These are phyloP conservation scores for Bimastos eiseni DNA, from an alignment of 2,888 invertebrate species.

Conservation along the genomic window DNA sequence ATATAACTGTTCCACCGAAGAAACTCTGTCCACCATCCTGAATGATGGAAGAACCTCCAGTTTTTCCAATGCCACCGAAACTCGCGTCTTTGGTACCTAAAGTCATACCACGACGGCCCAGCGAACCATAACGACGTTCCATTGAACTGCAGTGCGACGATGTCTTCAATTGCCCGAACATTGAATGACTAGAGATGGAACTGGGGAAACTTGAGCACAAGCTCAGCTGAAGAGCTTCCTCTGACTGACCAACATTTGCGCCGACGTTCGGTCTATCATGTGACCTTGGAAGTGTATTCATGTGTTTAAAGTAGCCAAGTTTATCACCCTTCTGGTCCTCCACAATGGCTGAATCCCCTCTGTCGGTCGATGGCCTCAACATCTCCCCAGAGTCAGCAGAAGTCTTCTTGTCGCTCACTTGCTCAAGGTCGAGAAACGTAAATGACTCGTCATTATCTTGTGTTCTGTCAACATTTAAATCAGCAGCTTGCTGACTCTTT, in stretches of 20 bases:
- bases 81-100: not conserved
- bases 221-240: not conserved
- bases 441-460: not conserved
- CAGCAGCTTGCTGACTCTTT: not conserved
- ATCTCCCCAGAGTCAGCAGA: not conserved
- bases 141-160: not conserved
- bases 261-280: not conserved
- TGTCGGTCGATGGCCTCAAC: not conserved
- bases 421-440: conserved; percentile 2
- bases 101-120: not conserved
- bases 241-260: not conserved
- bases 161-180: not conserved
- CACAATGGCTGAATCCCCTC: not conserved
- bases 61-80: not conserved
- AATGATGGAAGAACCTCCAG: conserved; percentile 13
- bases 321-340: not conserved
- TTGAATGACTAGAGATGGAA: not conserved
- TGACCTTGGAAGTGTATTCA: not conserved
- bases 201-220: not conserved
- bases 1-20: conserved; percentile 10
- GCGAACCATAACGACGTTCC: conserved; percentile 15
- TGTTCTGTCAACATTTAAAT: not conserved
- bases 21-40: conserved; percentile 17
- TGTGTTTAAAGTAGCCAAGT: not conserved
- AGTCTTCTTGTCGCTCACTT: not conserved